These are phyloP conservation scores for Pontoporia blainvillei DNA, from an alignment of 2,113 vertebrate species.

Conservation along the genomic window DNA sequence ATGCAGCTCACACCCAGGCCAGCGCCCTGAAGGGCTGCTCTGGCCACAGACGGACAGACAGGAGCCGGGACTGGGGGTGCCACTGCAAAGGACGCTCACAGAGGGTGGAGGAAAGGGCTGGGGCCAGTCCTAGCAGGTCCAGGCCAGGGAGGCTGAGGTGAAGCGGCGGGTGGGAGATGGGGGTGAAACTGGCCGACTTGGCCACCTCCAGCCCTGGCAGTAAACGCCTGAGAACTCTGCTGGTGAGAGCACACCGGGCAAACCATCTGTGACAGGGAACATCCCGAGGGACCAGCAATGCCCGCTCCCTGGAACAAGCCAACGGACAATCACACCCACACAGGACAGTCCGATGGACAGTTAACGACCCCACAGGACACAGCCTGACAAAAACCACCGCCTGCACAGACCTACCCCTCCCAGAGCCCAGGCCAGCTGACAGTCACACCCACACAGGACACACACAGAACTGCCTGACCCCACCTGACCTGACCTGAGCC, in stretches of 20 bases:
- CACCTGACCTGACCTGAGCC: neutral
- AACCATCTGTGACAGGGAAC: neutral
- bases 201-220: neutral
- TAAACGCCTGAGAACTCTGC: neutral
- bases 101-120: neutral
- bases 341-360: constrained; percentile 54
- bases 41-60: constrained; percentile 62
- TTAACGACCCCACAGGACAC: constrained; percentile 56
- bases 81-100: constrained; percentile 22
- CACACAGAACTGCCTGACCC: neutral
- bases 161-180: neutral
- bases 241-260: neutral
- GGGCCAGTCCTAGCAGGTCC: neutral
- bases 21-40: constrained; percentile 48
- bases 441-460: constrained; percentile 31
- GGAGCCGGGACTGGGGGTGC: constrained; percentile 41
- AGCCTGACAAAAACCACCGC: constrained; percentile 48
- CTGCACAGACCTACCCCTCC: neutral
- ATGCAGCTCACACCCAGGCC: constrained; percentile 40
- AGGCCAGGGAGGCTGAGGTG: neutral
- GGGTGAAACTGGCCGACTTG: neutral
- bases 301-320: constrained; percentile 26
- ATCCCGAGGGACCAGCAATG: neutral
- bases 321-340: constrained; percentile 66
- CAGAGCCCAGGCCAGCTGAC: neutral